Conservation (phyloP, 2,888 invertebrate species). For the Carcina quercana region DNA sequence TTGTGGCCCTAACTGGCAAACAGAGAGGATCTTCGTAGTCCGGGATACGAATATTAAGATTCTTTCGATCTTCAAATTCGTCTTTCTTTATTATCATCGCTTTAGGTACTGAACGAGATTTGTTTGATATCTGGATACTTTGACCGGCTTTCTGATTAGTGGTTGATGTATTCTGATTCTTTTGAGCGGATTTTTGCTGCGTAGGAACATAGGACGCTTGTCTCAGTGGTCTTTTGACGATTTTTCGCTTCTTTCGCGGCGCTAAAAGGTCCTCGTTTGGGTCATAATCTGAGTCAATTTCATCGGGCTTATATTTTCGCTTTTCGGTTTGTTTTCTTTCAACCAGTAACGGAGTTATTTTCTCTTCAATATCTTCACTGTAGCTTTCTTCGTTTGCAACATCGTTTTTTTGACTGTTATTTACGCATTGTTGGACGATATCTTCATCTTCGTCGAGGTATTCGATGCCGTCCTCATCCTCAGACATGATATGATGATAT, state of each 20-base stretch:
- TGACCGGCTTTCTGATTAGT: conserved; percentile 7
- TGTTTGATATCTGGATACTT: neutral
- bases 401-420: conserved; percentile 14
- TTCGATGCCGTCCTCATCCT: conserved; percentile 53
- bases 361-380: conserved; percentile 10
- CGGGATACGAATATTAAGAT: conserved; percentile 41
- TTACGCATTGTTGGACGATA: conserved; percentile 55
- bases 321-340: conserved; percentile 26
- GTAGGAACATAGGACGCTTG: too few species aligned
- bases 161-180: conserved; percentile 1
- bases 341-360: conserved; percentile 26
- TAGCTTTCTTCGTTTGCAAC: conserved; percentile 1
- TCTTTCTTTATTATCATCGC: conserved; percentile 9
- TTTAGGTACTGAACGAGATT: neutral
- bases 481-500: conserved; percentile 29
- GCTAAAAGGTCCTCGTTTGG: conserved; percentile 35
- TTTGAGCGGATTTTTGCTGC: too few species aligned
- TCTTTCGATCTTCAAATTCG: conserved; percentile 24
- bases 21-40: conserved; percentile 60
- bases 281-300: conserved; percentile 56
- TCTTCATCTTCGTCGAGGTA: conserved; percentile 66
- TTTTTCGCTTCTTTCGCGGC: conserved; percentile 13
- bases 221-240: conserved; percentile 17
- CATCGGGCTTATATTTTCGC: conserved; percentile 30
- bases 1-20: conserved; percentile 48